Evolutionary conservation across 2,888 invertebrate genomes (phyloP).

Genomic region (Ernsta delagoae): DNA sequence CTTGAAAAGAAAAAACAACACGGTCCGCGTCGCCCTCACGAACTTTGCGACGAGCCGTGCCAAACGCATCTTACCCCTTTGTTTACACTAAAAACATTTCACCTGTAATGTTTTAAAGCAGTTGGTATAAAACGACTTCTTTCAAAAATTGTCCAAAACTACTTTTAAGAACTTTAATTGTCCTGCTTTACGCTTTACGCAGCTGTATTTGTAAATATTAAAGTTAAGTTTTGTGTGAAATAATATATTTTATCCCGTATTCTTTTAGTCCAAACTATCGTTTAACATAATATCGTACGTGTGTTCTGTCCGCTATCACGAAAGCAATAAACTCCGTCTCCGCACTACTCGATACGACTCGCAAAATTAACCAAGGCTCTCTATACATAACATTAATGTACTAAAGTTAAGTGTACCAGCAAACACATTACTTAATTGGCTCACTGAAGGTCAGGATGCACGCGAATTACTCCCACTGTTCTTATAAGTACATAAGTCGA

Average conservation of each 20-base stretch:
- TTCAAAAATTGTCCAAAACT: too few species aligned
- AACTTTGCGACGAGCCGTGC: not conserved
- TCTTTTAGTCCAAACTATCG: too few species aligned
- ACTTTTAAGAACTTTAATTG: too few species aligned
- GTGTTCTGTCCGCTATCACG: not conserved
- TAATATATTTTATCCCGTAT: not conserved
- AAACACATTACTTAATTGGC: constrained; percentile 20
- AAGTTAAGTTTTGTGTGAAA: too few species aligned
- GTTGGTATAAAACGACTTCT: too few species aligned
- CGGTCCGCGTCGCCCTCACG: not conserved
- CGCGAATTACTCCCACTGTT: constrained; percentile 4
- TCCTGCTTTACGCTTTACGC: too few species aligned
- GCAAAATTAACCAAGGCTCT: not conserved
- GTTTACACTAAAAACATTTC: too few species aligned
- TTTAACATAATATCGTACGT: not conserved
- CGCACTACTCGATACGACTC: not conserved
- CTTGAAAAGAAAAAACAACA: not conserved
- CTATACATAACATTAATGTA: not conserved
- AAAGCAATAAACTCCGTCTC: not conserved
- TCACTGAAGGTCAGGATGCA: constrained; percentile 10
- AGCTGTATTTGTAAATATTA: not conserved
- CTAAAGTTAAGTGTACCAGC: constrained; percentile 4
- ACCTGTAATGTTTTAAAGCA: too few species aligned
- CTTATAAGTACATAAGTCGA: not conserved
- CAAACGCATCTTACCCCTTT: too few species aligned